Evolutionary conservation across 2,888 invertebrate species (phyloP).

Genomic region (Meghimatium bilineatum): DNA sequence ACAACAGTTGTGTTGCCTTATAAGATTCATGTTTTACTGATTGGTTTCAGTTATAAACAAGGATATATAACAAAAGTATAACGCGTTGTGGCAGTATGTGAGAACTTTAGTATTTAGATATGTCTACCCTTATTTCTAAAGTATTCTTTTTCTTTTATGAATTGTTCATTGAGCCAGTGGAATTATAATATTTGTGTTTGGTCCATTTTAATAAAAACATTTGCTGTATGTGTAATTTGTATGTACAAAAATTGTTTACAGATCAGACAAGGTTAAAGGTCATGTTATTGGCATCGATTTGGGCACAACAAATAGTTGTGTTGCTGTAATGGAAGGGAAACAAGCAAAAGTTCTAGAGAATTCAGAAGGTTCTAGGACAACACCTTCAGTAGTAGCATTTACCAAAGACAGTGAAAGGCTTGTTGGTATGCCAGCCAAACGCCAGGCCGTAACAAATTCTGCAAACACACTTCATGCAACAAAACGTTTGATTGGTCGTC

Average conservation of each 20-base stretch:
- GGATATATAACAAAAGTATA: too few relatives aligned
- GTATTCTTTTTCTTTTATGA: too few relatives aligned
- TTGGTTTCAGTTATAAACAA: too few relatives aligned
- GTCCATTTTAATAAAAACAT: too few relatives aligned
- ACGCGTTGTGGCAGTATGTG: too few relatives aligned
- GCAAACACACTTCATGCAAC: slow-evolving; percentile 99
- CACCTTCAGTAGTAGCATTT: slow-evolving; percentile 98
- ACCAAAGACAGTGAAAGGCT: slow-evolving; percentile 91
- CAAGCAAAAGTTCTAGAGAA: slow-evolving; percentile 86
- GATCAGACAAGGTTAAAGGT: slow-evolving; percentile 85
- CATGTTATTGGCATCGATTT: slow-evolving; percentile 99
- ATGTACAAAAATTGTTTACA: slow-evolving; percentile 45
- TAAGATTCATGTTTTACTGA: too few relatives aligned
- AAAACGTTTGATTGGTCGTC: slow-evolving; percentile 96
- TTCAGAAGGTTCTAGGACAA: slow-evolving; percentile 86
- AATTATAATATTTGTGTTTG: too few relatives aligned
- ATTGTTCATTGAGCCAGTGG: too few relatives aligned
- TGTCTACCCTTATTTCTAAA: too few relatives aligned
- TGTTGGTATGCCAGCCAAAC: slow-evolving; percentile 98
- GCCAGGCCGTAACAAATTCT: slow-evolving; percentile 98
- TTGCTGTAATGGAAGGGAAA: slow-evolving; percentile 99
- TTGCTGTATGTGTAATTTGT: too few relatives aligned
- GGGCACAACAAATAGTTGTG: slow-evolving; percentile 99
- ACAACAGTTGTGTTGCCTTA: too few relatives aligned
- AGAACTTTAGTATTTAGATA: too few relatives aligned